A percentile compares a stretch with the other conserved stretches of the same genome.
phyloP scores from a whole-genome alignment of 1,140 invertebrate genomes.

The Drosophila trapezifrons region DNA sequence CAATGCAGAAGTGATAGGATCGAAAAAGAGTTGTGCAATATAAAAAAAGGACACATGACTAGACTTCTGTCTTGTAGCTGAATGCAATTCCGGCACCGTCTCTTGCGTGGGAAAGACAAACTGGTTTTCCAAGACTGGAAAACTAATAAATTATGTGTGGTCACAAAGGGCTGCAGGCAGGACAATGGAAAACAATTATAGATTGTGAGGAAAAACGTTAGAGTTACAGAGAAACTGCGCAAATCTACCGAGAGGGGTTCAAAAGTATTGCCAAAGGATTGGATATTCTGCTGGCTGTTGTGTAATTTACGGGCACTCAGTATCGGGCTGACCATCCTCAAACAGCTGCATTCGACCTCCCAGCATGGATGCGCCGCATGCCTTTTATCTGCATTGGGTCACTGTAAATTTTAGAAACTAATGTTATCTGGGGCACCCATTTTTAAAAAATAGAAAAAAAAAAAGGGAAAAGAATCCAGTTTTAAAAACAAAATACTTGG shows the following conservation, averaged over 20 bases:
- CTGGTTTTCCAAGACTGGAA: constrained; percentile 31
- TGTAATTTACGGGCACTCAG: constrained; percentile 63
- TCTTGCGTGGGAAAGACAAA: constrained; percentile 72
- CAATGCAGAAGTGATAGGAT: constrained; percentile 10
- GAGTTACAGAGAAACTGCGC: constrained; percentile 44
- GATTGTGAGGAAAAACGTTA: constrained; percentile 35
- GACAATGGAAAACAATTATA: constrained; percentile 73
- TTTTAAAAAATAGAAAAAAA: not conserved
- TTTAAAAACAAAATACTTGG: too few species aligned
- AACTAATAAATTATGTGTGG: constrained; percentile 69
- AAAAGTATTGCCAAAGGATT: constrained; percentile 67
- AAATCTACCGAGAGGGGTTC: constrained; percentile 24
- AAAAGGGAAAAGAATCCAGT: not conserved
- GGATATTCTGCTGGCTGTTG: constrained; percentile 50
- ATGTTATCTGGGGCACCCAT: constrained; percentile 45
- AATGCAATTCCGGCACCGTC: constrained; percentile 29
- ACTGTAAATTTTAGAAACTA: constrained; percentile 46
- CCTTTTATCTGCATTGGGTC: constrained; percentile 35
- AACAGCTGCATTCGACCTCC: constrained; percentile 50
- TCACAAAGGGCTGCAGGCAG: constrained; percentile 40
- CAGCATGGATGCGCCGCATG: constrained; percentile 28
- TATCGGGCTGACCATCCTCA: constrained; percentile 49
- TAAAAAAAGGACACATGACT: constrained; percentile 16
- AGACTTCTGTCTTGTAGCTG: constrained; percentile 4
- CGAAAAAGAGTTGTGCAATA: constrained; percentile 23